Conservation (phyloP, 1,140 invertebrate species). For the Drosophila aff. region DNA sequence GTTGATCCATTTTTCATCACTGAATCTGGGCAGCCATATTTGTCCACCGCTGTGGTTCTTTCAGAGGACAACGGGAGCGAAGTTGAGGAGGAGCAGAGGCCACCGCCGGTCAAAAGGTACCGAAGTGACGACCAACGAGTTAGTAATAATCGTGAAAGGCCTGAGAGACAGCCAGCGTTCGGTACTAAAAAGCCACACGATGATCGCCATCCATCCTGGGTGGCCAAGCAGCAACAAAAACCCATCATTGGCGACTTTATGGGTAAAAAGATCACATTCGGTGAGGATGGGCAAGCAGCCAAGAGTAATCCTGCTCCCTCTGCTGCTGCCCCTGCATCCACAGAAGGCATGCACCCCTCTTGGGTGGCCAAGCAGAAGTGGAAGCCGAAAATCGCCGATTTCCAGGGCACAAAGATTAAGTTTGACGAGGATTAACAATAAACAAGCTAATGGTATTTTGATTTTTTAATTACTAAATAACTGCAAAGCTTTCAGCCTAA, state of each 20-base stretch:
- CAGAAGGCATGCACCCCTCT: constrained; percentile 86
- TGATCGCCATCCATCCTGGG: constrained; percentile 86
- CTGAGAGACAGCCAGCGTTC: constrained; percentile 8
- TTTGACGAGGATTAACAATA: constrained; percentile 68
- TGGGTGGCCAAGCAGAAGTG: constrained; percentile 87
- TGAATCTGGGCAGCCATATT: constrained; percentile 86
- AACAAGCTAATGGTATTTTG: constrained; percentile 36
- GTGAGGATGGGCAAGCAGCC: constrained; percentile 47
- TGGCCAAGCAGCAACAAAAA: constrained; percentile 85
- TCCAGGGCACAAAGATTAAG: constrained; percentile 83
- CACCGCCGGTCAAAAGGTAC: neutral
- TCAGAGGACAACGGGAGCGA: constrained; percentile 46
- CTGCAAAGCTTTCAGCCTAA: constrained; percentile 22
- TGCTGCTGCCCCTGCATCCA: neutral
- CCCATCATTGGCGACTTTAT: constrained; percentile 56
- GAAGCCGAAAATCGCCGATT: constrained; percentile 74
- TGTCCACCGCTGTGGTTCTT: constrained; percentile 86
- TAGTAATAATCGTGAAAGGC: neutral
- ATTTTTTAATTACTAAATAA: constrained; percentile 43
- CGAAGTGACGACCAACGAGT: constrained; percentile 12
- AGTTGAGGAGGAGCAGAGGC: constrained; percentile 30
- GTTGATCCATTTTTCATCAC: constrained; percentile 88
- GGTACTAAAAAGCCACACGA: constrained; percentile 7
- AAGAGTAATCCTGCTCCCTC: neutral
- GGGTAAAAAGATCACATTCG: constrained; percentile 82